These are phyloP conservation scores for Aquatica leii DNA, from an alignment of 2,888 invertebrate species.

Conservation along the genomic window DNA sequence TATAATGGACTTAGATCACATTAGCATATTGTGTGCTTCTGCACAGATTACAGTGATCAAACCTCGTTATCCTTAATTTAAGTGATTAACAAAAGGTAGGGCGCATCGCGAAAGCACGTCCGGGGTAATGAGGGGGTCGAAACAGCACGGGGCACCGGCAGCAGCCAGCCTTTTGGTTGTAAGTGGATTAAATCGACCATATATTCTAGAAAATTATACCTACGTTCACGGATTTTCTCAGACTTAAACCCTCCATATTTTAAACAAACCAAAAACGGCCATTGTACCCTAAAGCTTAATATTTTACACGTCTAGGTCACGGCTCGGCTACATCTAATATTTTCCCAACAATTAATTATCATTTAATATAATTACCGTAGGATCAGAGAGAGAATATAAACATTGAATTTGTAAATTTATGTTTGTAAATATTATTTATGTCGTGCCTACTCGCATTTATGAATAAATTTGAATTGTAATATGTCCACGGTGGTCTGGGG, in stretches of 20 bases:
- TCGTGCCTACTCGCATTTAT: too few species aligned
- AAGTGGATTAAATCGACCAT: slow-evolving; percentile 30
- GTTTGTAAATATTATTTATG: too few species aligned
- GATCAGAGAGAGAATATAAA: too few species aligned
- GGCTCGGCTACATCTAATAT: not conserved
- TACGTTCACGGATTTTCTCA: slow-evolving; percentile 23
- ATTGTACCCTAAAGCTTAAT: slow-evolving; percentile 1
- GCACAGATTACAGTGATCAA: slow-evolving; percentile 42
- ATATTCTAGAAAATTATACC: slow-evolving; percentile 25
- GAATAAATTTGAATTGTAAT: too few species aligned
- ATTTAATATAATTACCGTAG: not conserved
- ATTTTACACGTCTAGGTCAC: not conserved
- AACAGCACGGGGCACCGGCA: slow-evolving; percentile 28
- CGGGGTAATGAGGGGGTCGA: slow-evolving; percentile 26
- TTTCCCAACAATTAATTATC: slow-evolving; percentile 3
- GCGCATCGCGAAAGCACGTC: slow-evolving; percentile 22
- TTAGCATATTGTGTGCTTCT: slow-evolving; percentile 44
- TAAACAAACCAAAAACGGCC: slow-evolving; percentile 10
- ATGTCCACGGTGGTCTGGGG: too few species aligned
- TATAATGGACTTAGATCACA: slow-evolving; percentile 30
- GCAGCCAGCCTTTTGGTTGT: slow-evolving; percentile 30
- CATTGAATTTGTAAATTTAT: too few species aligned
- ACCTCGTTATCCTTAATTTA: slow-evolving; percentile 47
- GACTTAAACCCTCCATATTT: slow-evolving; percentile 25
- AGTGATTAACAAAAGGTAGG: slow-evolving; percentile 45